phyloP scores from a whole-genome alignment of 2,113 vertebrate species.

The Hyaena hyaena region DNA sequence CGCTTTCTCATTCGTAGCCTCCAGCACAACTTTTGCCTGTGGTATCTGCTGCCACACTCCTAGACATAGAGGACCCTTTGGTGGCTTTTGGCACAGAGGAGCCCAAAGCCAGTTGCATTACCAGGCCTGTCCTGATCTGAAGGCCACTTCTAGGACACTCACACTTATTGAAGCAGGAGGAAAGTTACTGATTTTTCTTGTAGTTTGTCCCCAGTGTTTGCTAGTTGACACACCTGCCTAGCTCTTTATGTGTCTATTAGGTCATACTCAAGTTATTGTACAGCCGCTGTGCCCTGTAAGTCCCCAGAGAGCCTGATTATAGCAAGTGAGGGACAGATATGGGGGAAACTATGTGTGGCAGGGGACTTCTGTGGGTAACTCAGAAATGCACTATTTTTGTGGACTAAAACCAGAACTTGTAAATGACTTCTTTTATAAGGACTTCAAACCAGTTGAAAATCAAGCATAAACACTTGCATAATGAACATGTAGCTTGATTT shows the following conservation, averaged over 20 bases:
- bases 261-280: background rate
- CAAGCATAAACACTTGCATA: background rate
- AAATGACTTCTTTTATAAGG: background rate
- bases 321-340: background rate
- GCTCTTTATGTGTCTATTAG: background rate
- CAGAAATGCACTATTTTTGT: background rate
- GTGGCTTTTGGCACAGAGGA: background rate
- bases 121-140: background rate
- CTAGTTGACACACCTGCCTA: background rate
- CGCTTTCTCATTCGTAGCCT: background rate
- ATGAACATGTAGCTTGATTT: background rate
- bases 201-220: slow-evolving; percentile 9
- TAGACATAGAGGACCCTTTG: background rate
- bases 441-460: background rate
- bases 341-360: background rate
- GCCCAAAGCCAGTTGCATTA: background rate
- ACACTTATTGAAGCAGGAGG: background rate
- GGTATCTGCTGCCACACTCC: background rate
- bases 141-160: background rate
- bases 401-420: background rate
- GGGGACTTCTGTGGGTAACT: background rate
- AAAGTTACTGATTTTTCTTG: background rate
- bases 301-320: background rate
- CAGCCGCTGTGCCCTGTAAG: background rate
- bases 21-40: background rate